Evolutionary conservation across 2,888 invertebrate species (phyloP), one percentile per base, ranked within the genome.

Genomic region (Pristionchus japonicus): DNA sequence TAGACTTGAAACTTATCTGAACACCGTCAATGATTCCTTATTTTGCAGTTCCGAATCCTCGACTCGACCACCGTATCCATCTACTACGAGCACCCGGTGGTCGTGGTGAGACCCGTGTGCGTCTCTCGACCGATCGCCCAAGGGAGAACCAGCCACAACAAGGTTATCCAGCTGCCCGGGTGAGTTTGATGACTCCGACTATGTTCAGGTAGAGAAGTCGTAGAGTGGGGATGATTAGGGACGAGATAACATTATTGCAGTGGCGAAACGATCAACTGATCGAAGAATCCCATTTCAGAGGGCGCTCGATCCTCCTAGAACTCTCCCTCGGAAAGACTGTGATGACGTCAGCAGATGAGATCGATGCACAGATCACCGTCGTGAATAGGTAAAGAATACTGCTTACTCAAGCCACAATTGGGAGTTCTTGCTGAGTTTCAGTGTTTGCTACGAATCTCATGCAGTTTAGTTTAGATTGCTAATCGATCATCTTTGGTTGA

Each of bases 291-390:
- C n/a, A n/a, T 34, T 82, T 9, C 82, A 82, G 82, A 6, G 49
- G 27, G 27, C 82, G 82, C 0, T 47, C 49, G 9, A 82, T 82
- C 52, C 52, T 82, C 20, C 82, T 82, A 49, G 82, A 82, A 31
- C 52, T 47, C 34, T 82, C 82, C 7, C 52, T 82, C 47, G 82
- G 82, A 11, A 82, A 82, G 82, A 82, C 82, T 3, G 82, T 82
- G 3, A 27, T 82, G 27, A 82, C 82, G 3, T 82, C 82, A 34
- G 82, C 82, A 2, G 82, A 82, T 40, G 47, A 82, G 17, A 49
- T 82, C 82, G 82, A 82, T 20, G 82, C 82, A 6, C 82, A 82
- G 27, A 82, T 82, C 34, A 82, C 82, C 7, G 82, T 82, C 49
- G 47, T 52, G 4, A 82, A 82, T 23, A 82, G 82, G 82, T 82